Conservation (phyloP, 2,797 vertebrate species). For the Morus bassanus region DNA sequence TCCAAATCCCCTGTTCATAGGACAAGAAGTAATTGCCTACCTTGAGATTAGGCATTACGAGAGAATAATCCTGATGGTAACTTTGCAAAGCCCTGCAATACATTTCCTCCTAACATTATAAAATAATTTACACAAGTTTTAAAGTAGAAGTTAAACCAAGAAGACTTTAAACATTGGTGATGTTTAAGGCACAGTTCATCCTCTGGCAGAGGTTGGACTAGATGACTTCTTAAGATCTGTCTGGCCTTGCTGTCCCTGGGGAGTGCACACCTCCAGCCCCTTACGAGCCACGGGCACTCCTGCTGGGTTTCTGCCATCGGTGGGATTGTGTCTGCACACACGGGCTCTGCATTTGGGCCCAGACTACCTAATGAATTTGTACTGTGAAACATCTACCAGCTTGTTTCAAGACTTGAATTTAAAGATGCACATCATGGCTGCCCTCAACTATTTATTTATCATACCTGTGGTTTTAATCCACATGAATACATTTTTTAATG, state of each 20-base stretch:
- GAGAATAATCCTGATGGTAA: neutral
- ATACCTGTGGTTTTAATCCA: neutral
- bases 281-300: rapidly evolving
- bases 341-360: neutral
- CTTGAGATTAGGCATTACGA: neutral
- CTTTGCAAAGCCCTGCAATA: neutral
- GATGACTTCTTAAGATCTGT: neutral
- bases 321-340: neutral
- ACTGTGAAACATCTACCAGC: neutral
- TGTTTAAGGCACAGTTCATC: neutral
- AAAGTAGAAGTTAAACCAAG: neutral
- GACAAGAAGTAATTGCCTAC: neutral
- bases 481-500: neutral
- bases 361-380: neutral
- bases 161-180: neutral
- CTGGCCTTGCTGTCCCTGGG: neutral
- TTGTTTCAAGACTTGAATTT: neutral
- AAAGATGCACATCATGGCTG: neutral
- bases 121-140: neutral
- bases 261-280: neutral
- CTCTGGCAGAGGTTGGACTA: neutral
- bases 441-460: neutral
- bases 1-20: neutral
- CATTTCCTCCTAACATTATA: neutral
- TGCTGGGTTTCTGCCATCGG: rapidly evolving